Conservation (phyloP, 2,113 vertebrate species). For the Electrona antarctica region DNA sequence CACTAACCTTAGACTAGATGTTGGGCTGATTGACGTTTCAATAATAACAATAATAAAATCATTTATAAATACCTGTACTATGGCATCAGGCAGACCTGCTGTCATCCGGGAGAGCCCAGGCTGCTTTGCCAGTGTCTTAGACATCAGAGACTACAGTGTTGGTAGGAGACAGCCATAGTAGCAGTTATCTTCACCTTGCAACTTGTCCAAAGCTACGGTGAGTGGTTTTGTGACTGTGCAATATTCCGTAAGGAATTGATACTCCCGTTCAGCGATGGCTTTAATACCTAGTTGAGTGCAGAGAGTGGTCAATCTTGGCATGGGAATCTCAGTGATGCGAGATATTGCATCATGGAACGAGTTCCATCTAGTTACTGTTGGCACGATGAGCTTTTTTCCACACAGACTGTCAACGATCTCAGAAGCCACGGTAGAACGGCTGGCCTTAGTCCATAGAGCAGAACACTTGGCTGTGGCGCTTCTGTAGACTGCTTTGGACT, state of each 20-base stretch:
- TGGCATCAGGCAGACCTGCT: conserved; percentile 28
- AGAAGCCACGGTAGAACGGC: too few relatives aligned
- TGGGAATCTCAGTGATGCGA: conserved; percentile 21
- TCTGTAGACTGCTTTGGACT: too few relatives aligned
- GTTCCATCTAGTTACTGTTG: conserved; percentile 19
- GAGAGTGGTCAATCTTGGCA: conserved; percentile 3
- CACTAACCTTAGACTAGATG: too few relatives aligned
- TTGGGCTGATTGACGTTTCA: too few relatives aligned
- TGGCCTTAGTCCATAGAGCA: too few relatives aligned
- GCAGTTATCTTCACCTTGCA: conserved; percentile 32
- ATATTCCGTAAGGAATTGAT: conserved; percentile 28
- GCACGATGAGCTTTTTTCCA: too few relatives aligned
- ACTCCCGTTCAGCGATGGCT: conserved; percentile 17
- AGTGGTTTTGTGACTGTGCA: conserved; percentile 20
- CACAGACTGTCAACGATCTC: too few relatives aligned
- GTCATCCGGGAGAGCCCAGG: too few relatives aligned
- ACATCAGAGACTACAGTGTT: conserved; percentile 21
- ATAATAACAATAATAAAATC: too few relatives aligned
- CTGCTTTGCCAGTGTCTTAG: conserved; percentile 19
- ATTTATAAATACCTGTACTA: conserved; percentile 30
- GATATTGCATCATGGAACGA: conserved; percentile 22
- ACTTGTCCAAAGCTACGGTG: conserved; percentile 14
- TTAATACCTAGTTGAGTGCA: conserved; percentile 15
- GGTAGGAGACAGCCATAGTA: conserved; percentile 23
- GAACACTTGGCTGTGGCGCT: too few relatives aligned